Base-by-base conservation (phyloP, 2,797 vertebrate species). In the Chrosomus eos region DNA sequence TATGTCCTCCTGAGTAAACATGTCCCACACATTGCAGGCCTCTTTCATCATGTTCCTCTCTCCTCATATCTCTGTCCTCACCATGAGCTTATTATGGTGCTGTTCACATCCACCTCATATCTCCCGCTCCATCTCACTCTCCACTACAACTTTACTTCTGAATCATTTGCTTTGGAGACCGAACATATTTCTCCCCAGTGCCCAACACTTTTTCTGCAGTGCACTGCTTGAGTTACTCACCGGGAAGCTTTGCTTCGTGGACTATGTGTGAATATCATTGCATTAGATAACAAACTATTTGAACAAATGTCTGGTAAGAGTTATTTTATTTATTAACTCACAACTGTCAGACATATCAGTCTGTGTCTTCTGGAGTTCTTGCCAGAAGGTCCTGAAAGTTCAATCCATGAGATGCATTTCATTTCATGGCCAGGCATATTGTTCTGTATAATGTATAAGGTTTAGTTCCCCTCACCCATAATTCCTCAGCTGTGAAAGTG, bases 401-500 rank as follows among this genome's bases (percentile, higher is more conserved):
- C 72, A 33, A 14, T 38, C 48, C 43, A 21, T 79, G 38, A 48
- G 58, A n/a, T 78, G 33, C 73, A 53, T 82, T 66, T 81, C 19
- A 68, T 86, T 89, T 82, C 83, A 76, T 70, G 62, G 28, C 19
- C 26, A 48, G 58, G 80, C 79, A 90, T 87, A 89, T 87, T 85
- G 88, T 89, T 81, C 83, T 85, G 80, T 88, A 89, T 90, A 86
- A 88, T 88, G 88, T 90, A 94, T 92, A 91, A 92, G 93, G 88
- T 89, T 88, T 71, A 66, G 88, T 90, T 89, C 90, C 82, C 60
- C 86, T 89, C 71, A n/a, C 80, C 78, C 86, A 88, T 88, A 88
- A 89, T 88, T 93, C 88, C 86, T 91, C 90, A 91, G 90, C 91
- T 86, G 90, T 94, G 91, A 94, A 93, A 94, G 93, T 92, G 91